Percentiles rank a stretch among this genome's conserved stretches.
Conservation (phyloP, 2,888 invertebrate species). For the Leptopilina syphax region DNA sequence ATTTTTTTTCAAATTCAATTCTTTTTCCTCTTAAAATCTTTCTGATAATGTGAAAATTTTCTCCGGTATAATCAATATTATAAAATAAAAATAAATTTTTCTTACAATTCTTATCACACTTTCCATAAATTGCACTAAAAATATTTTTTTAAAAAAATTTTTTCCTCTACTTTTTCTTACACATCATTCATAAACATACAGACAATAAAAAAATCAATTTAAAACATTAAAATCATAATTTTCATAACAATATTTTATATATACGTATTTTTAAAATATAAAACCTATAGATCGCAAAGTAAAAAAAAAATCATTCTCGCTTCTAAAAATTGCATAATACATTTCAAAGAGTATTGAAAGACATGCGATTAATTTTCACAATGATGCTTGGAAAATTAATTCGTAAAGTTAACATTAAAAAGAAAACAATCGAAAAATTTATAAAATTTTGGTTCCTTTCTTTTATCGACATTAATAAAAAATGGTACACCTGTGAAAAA, state of each 20-base stretch:
- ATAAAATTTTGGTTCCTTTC: constrained; percentile 3
- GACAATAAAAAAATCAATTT: too few species aligned
- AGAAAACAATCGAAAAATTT: neutral
- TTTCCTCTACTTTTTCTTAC: too few species aligned
- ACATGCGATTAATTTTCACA: constrained; percentile 4
- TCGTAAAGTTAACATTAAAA: neutral
- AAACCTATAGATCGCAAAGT: neutral
- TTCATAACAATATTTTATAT: too few species aligned
- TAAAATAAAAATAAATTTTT: too few species aligned
- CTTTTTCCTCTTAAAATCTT: too few species aligned
- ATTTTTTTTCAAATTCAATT: too few species aligned
- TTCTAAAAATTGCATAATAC: constrained; percentile 22
- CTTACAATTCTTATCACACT: too few species aligned
- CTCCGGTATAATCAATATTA: too few species aligned
- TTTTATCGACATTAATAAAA: neutral
- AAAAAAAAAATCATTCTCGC: constrained; percentile 24
- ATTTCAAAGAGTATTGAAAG: constrained; percentile 38
- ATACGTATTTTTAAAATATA: neutral
- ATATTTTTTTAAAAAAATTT: too few species aligned
- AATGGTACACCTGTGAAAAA: constrained; percentile 32
- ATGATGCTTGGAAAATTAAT: neutral
- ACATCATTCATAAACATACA: too few species aligned
- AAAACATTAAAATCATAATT: too few species aligned
- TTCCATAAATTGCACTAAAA: neutral
- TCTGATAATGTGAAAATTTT: too few species aligned